These are phyloP conservation scores for Monarcha castaneiventris DNA, from an alignment of 2,113 vertebrate species.

Conservation along the genomic window DNA sequence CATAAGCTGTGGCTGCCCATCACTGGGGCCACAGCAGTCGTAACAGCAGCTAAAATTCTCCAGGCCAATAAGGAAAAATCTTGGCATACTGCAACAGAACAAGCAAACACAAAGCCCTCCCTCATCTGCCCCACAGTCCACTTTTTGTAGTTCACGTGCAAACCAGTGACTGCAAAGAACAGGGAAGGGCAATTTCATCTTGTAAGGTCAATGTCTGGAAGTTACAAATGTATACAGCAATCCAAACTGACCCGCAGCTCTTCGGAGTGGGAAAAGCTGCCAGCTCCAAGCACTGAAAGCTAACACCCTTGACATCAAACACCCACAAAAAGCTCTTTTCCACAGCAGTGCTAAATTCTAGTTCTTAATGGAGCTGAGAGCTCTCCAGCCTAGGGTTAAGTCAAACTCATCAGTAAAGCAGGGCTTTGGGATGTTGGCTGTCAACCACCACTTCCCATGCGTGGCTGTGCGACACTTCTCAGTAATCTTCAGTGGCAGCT, in stretches of 20 bases:
- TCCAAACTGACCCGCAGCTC: neutral
- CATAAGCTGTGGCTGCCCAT: neutral
- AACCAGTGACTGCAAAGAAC: neutral
- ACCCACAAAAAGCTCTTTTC: neutral
- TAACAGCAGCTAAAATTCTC: neutral
- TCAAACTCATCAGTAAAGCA: neutral
- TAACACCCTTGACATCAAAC: neutral
- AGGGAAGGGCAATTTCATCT: neutral
- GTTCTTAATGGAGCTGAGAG: neutral
- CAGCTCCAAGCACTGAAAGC: neutral
- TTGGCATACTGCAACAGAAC: neutral
- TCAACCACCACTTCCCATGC: neutral
- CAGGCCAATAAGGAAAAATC: neutral
- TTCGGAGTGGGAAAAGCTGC: neutral
- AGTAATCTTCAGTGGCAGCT: neutral
- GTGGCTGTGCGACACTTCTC: rapidly evolving
- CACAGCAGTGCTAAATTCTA: neutral
- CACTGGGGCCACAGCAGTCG: neutral
- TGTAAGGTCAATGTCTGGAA: neutral
- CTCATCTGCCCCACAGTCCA: neutral
- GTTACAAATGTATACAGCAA: neutral
- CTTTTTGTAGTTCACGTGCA: neutral
- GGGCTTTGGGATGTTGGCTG: neutral
- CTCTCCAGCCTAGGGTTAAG: neutral
- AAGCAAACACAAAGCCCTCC: neutral